phyloP scores from a whole-genome alignment of 2,113 vertebrate genomes.

The Elgaria multicarinata region DNA sequence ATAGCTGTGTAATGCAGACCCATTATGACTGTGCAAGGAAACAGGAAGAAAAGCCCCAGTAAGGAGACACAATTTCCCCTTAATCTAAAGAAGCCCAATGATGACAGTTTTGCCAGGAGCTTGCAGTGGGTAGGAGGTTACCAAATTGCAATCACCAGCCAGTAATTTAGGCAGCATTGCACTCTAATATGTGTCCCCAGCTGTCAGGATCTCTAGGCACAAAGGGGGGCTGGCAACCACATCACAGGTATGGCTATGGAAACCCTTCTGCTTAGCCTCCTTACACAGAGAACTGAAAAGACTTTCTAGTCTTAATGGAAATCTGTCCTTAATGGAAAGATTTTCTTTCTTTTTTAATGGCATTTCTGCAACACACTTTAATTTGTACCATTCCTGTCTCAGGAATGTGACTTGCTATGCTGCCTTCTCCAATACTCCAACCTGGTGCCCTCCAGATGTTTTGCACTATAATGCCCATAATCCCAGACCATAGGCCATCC shows the following conservation, averaged over 20 bases:
- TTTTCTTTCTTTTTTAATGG: too few relatives aligned
- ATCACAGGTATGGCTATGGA: neutral
- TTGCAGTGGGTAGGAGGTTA: neutral
- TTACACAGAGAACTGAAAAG: neutral
- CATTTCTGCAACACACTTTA: too few relatives aligned
- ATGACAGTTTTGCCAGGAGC: too few relatives aligned
- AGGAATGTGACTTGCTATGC: too few relatives aligned
- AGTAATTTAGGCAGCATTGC: neutral
- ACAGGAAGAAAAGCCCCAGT: too few relatives aligned
- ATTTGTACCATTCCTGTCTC: too few relatives aligned
- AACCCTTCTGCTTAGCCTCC: neutral
- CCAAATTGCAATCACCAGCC: neutral
- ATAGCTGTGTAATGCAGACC: too few relatives aligned
- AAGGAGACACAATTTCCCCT: too few relatives aligned
- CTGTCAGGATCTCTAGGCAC: too few relatives aligned
- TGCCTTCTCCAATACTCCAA: neutral
- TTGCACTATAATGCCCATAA: neutral
- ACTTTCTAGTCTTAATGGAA: neutral
- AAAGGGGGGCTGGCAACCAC: neutral
- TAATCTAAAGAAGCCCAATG: too few relatives aligned
- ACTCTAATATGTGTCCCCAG: neutral
- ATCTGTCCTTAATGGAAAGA: too few relatives aligned
- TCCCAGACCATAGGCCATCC: neutral
- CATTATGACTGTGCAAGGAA: too few relatives aligned
- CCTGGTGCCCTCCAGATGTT: neutral